Base-by-base conservation (phyloP, 2,888 invertebrate species). In the Galerucella pusilla region DNA sequence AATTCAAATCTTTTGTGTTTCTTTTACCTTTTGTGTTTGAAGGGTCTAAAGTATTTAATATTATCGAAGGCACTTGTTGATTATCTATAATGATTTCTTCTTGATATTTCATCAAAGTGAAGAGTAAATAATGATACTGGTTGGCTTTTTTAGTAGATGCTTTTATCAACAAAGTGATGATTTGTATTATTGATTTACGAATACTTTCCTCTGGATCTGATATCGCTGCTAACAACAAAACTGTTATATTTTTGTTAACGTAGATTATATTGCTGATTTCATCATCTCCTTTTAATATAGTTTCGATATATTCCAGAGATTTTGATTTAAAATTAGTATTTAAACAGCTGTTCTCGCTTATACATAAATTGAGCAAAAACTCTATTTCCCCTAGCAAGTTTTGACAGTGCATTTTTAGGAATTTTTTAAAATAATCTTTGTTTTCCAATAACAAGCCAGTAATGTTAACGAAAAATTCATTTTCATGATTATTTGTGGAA, bases 81-180 rank as follows among this genome's bases (percentile, higher is more conserved):
- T 90, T 87, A 81, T 95, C 94, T 77, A 93, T 85, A 45, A 90
- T 79, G 59, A 95, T 88, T 84, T 94, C 94, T 71, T 84, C 84
- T 63, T 79, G 80, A 59, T 83, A 78, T 45, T 79, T 79, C n/a
- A 79, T 75, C 25, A 84, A 11, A 42, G 64, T 77, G 52, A 80
- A 69, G 3, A 84, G 69, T 45, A 79, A 70, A 28, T 59, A 54
- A 49, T 65, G 71, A 46, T 78, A 78, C 16, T 77, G 75, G 5
- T 49, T 46, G 65, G 70, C 14, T 76, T 77, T 73, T 64, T 42
- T 68, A 28, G 60, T 69, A 7, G 72, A 80, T 14, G 25, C 57
- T 16, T 69, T 25, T 5, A 73, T 45, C 2, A 80, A 65, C 3
- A 69, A 25, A 12, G 75, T 69, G 11, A 80, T 54, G n/a, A 80